Evolutionary conservation across 1,140 invertebrate genomes (phyloP), one percentile per base, ranked within the genome.

Genomic region (Pseudomyrmex cubaensis): DNA sequence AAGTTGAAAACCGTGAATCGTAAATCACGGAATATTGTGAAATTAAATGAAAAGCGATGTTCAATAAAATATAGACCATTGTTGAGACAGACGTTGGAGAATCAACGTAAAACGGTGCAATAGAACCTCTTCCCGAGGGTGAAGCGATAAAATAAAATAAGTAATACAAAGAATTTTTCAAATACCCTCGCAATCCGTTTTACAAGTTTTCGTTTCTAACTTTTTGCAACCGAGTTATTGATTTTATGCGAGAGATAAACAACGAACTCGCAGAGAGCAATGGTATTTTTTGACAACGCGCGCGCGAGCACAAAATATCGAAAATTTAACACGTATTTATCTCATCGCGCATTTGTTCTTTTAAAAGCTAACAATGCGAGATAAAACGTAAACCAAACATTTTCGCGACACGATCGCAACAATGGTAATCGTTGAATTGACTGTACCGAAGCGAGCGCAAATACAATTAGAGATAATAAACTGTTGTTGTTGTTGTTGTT

Each of bases 381-480:
- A 20, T 44, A 59, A 61, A 80, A 80, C 72, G 56, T 57, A 78
- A 78, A 77, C 17, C 74, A 22, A 63, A 44, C 48, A 67, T 54
- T 69, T 77, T 69, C 52, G 20, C 44, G 20, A 69, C 17, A 48
- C 63, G 15, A 57, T 78, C 54, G 20, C 12, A 78, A 80, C 76
- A 80, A 80, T 80, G 13, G 64, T 50, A 13, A 80, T 35, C 35
- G 59, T 80, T 48, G 63, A 69, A 77, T 56, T 44, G 15, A 9
- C 54, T 44, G 66, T 10, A 20, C 54, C 10, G 76, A 57, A 44
- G 20, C 44, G 54, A 35, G 56, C 4, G 5, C 46, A 80, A 80
- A 80, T 7, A 59, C 66, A 80, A 70, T 78, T 57, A 57, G 52
- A 59, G 44, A 80, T 80, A 50, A 72, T 59, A 80, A 72, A 77